These are phyloP conservation scores for Tiliqua scincoides DNA, from an alignment of 2,113 vertebrate species.

Conservation along the genomic window DNA sequence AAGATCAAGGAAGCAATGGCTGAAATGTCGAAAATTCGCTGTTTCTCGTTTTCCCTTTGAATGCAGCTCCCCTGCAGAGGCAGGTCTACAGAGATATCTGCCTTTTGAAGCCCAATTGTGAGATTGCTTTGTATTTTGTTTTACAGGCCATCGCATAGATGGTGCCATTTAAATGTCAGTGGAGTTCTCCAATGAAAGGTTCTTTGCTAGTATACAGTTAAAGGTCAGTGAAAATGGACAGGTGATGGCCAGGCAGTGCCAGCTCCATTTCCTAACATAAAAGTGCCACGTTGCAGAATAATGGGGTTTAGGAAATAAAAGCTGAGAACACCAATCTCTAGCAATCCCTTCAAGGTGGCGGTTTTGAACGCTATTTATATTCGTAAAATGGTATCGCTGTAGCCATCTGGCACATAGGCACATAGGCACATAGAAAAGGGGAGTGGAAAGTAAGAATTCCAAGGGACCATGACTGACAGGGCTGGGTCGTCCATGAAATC, in stretches of 20 bases:
- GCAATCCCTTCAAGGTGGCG: background rate
- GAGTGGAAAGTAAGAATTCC: no score
- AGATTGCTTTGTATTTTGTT: background rate
- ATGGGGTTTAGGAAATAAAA: background rate
- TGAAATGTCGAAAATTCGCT: background rate
- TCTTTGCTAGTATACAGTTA: background rate
- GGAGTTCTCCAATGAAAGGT: background rate
- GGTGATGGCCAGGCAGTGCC: background rate
- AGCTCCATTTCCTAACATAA: background rate
- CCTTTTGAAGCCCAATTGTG: background rate
- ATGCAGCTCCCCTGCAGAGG: no score
- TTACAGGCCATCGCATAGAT: background rate
- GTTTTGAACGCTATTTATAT: background rate
- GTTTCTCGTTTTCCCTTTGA: background rate
- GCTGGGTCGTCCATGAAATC: no score
- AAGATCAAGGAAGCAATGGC: background rate
- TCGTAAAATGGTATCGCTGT: background rate
- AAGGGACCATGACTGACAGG: no score
- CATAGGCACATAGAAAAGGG: background rate
- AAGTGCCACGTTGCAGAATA: background rate
- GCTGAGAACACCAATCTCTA: background rate
- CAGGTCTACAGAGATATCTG: background rate
- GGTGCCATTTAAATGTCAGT: constrained; percentile 9
- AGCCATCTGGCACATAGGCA: background rate
- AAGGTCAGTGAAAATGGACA: background rate